Conservation (phyloP, 2,888 invertebrate species). For the Lasioglossum zephyrum region DNA sequence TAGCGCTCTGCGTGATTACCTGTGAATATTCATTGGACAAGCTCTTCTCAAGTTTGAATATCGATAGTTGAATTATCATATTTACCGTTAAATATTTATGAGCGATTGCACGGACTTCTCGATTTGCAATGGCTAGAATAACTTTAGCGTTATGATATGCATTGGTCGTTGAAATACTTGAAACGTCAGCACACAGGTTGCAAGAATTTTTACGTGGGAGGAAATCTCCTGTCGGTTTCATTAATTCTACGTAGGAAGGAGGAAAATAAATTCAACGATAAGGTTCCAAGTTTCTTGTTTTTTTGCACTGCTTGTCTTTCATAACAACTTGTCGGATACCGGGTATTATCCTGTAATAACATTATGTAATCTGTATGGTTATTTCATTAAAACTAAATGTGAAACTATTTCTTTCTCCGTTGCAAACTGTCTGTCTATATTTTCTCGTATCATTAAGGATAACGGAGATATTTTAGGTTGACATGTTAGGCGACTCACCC, state of each 20-base stretch:
- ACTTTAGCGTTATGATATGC: background rate
- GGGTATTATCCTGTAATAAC: background rate
- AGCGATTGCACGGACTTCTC: background rate
- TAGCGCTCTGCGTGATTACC: background rate
- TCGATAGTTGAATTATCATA: background rate
- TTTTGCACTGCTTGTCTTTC: background rate
- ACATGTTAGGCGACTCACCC: background rate
- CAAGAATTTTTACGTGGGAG: slow-evolving; percentile 15
- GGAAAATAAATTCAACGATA: background rate
- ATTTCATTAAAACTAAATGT: background rate
- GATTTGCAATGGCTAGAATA: background rate
- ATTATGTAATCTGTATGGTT: background rate
- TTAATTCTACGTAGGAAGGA: background rate
- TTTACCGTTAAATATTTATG: background rate
- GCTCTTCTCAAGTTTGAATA: background rate
- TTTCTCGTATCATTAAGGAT: background rate
- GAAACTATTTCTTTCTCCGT: too few species aligned
- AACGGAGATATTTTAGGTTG: background rate
- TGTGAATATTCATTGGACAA: background rate
- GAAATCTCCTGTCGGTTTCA: background rate
- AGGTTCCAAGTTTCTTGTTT: background rate
- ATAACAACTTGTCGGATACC: background rate
- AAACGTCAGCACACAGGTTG: background rate
- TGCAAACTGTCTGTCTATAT: background rate
- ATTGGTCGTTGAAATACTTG: background rate